Evolutionary conservation across 1,140 invertebrate species (phyloP).

Genomic region (Phymastichus coffea): DNA sequence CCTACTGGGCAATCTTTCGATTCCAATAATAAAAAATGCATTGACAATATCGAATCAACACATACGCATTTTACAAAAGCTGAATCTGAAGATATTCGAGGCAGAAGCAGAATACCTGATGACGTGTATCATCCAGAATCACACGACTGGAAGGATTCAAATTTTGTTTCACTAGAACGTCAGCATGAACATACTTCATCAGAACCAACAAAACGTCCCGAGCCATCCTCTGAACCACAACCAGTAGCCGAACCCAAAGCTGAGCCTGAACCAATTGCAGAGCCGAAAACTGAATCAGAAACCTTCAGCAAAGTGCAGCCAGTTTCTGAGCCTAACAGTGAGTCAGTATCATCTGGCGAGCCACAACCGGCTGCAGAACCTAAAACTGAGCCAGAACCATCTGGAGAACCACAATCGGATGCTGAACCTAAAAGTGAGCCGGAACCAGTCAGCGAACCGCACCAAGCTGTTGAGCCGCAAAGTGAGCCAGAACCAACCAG

Average conservation of each 20-base stretch:
- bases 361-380: slow-evolving; percentile 34
- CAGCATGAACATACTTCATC: slow-evolving; percentile 33
- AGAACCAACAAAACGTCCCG: slow-evolving; percentile 34
- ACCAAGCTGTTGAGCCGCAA: slow-evolving; percentile 31
- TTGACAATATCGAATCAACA: slow-evolving; percentile 39
- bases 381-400: slow-evolving; percentile 37
- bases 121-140: slow-evolving; percentile 39
- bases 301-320: slow-evolving; percentile 13
- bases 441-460: slow-evolving; percentile 21
- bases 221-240: slow-evolving; percentile 35
- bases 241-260: slow-evolving; percentile 28
- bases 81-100: slow-evolving; percentile 40
- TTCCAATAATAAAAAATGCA: slow-evolving; percentile 53
- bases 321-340: slow-evolving; percentile 26
- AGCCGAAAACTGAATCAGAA: slow-evolving; percentile 1
- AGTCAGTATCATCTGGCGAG: slow-evolving; percentile 30
- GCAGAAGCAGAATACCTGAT: slow-evolving; percentile 51
- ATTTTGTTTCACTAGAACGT: slow-evolving; percentile 13
- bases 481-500: slow-evolving; percentile 14
- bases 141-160: slow-evolving; percentile 32
- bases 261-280: slow-evolving; percentile 34
- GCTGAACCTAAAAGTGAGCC: slow-evolving; percentile 31
- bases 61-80: slow-evolving; percentile 35
- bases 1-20: slow-evolving; percentile 58
- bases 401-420: slow-evolving; percentile 34